Conservation (phyloP, 1,140 invertebrate species). For the Euglossa dilemma region DNA sequence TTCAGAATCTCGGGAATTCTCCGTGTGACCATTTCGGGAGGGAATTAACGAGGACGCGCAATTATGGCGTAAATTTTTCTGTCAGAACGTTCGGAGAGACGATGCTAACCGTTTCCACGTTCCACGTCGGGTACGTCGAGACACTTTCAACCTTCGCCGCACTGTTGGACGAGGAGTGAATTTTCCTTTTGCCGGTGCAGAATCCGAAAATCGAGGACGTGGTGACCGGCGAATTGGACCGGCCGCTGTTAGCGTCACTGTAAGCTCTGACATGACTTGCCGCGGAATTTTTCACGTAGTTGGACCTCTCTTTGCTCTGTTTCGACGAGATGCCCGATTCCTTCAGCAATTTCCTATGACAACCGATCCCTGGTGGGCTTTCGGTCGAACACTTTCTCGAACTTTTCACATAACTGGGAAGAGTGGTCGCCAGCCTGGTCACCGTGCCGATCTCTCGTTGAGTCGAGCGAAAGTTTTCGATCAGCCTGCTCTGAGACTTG, state of each 20-base stretch:
- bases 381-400: constrained; percentile 67
- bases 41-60: not conserved
- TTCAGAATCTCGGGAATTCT: not conserved
- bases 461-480: constrained; percentile 22
- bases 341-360: constrained; percentile 45
- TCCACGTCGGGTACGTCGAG: constrained; percentile 50
- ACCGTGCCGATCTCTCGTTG: constrained; percentile 1
- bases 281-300: constrained; percentile 63
- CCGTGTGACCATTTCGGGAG: not conserved
- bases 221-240: constrained; percentile 57
- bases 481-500: constrained; percentile 48
- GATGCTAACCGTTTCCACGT: constrained; percentile 58
- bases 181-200: constrained; percentile 75
- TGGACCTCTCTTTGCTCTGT: constrained; percentile 66
- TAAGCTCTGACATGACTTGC: constrained; percentile 58
- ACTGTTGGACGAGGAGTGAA: constrained; percentile 21
- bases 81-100: not conserved
- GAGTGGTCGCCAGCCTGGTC: constrained; percentile 62
- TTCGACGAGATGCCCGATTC: constrained; percentile 63
- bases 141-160: constrained; percentile 24
- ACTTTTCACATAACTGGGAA: constrained; percentile 73
- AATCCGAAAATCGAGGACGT: constrained; percentile 79
- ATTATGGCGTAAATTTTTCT: no score
- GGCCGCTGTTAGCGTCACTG: constrained; percentile 61
- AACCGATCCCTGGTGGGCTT: constrained; percentile 69